Conservation (phyloP, 2,888 invertebrate genomes). For the Azorinus chamasolen region DNA sequence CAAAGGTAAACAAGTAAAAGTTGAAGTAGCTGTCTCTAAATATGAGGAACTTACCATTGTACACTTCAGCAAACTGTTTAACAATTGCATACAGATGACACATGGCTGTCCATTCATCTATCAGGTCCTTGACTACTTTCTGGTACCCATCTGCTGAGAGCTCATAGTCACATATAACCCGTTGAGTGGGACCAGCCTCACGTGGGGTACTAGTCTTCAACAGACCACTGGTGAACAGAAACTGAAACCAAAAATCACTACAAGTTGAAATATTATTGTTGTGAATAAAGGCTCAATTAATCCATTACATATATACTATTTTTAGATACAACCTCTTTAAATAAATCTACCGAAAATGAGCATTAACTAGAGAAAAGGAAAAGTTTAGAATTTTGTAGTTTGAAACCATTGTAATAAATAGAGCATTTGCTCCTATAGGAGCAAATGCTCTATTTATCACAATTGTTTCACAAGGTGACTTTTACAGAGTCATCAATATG, state of each 20-base stretch:
- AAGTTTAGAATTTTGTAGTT: too few species aligned
- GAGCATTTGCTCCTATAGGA: too few species aligned
- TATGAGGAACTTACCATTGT: conserved; percentile 88
- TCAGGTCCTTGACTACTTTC: conserved; percentile 94
- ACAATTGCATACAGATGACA: conserved; percentile 95
- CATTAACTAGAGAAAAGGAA: too few species aligned
- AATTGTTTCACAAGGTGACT: too few species aligned
- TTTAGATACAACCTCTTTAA: too few species aligned
- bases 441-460: too few species aligned
- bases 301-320: neutral
- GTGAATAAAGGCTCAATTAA: neutral
- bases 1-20: too few species aligned
- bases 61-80: conserved; percentile 93
- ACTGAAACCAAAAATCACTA: conserved; percentile 64
- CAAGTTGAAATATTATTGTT: neutral
- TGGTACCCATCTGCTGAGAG: conserved; percentile 93
- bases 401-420: too few species aligned
- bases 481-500: too few species aligned
- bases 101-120: conserved; percentile 97
- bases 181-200: conserved; percentile 91
- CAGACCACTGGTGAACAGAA: conserved; percentile 85
- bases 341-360: too few species aligned
- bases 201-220: conserved; percentile 80
- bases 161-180: conserved; percentile 96
- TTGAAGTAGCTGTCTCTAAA: too few species aligned